These are phyloP conservation scores for Melinaea marsaeus DNA, from an alignment of 2,888 invertebrate genomes.

Conservation along the genomic window DNA sequence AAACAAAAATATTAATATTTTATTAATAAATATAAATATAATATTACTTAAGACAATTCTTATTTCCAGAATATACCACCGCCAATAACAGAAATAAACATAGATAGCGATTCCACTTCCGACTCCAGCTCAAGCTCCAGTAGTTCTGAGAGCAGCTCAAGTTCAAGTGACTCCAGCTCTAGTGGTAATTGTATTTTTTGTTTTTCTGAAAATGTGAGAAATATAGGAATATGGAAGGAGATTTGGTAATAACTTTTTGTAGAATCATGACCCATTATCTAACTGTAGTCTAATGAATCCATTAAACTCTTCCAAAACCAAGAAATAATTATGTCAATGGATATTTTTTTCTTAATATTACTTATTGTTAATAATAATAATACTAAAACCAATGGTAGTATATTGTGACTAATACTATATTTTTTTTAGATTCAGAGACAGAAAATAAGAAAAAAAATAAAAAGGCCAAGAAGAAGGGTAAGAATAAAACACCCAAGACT, in stretches of 20 bases:
- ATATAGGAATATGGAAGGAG: too few species aligned
- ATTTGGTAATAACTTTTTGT: too few species aligned
- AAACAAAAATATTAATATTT: neutral
- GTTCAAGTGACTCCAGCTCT: conserved; percentile 61
- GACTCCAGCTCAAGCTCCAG: conserved; percentile 59
- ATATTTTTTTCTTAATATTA: too few species aligned
- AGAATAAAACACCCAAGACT: conserved; percentile 44
- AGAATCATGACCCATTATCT: too few species aligned
- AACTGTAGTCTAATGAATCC: too few species aligned
- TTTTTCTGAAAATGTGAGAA: neutral
- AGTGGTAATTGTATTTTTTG: conserved; percentile 43
- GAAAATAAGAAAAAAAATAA: conserved; percentile 47
- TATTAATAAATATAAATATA: neutral
- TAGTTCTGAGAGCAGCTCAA: conserved; percentile 51
- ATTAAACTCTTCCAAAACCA: too few species aligned
- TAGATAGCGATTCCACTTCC: conserved; percentile 59
- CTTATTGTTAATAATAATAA: too few species aligned
- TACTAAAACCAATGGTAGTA: neutral
- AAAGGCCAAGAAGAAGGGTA: conserved; percentile 44
- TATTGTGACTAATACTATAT: neutral
- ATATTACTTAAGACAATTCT: neutral
- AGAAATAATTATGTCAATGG: too few species aligned
- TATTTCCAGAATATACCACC: conserved; percentile 61
- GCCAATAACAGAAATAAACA: conserved; percentile 57
- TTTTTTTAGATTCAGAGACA: conserved; percentile 51